Evolutionary conservation across 1,140 invertebrate species (phyloP), one percentile per base, ranked within the genome.

Genomic region (Cotesia glomerata): DNA sequence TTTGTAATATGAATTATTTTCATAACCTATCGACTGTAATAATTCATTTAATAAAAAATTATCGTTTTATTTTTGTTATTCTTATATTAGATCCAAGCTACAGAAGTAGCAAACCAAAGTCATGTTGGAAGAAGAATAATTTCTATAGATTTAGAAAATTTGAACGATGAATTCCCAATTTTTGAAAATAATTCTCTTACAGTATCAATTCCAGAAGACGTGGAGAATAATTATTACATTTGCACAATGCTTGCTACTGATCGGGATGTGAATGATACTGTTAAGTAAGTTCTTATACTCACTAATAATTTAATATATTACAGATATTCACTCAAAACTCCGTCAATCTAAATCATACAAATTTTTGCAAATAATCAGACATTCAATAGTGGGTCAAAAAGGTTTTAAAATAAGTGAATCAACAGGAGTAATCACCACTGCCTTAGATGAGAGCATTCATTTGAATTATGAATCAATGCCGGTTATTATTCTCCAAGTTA

Each of bases 391-490:
- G 74, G 87, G 87, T 16, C 70, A 89, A 81, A 69, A 84, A 81
- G 8, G 77, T 62, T 13, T 90, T 13, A 64, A 36, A 14, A 90
- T 90, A 39, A 80, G 89, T 70, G 35, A 80, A 5, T 54, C 68
- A 0, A 87, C 82, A 0, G 90, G 90, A 1, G 79, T 82, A 5
- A 87, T 91, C 36, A 78, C 63, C 64, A 89, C 89, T 0, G 82
- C 76, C 1, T 39, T 75, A 9, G 81, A 89, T 49, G 81, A 89
- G 39, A 83, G 87, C 3, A 2, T 2, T 26, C 26, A 26, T 11
- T 90, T 91, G 71, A 88, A 91, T 76, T 90, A 89, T 75, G 89
- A 91, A 74, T 79, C 86, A 36, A 88, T 90, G 76, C 88, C 84
- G 62, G 84, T 87, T 71, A 79, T 90, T 5, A 80, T 89, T 68